Base-by-base conservation (phyloP, 2,113 vertebrate species). In the Podarcis cretensis region DNA sequence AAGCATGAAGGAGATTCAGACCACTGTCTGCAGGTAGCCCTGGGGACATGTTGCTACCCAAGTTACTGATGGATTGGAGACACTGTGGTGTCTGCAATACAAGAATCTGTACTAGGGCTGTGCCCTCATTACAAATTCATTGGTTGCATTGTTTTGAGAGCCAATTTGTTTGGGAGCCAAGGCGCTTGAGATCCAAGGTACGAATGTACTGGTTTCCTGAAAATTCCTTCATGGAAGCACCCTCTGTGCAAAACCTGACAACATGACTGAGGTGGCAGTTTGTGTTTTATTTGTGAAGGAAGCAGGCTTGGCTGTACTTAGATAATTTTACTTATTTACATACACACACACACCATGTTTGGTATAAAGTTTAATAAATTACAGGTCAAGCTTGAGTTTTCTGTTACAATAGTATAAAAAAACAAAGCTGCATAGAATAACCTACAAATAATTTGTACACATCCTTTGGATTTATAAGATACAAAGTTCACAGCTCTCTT, bases 381-480 rank as follows among this genome's bases (percentile, higher is more conserved):
- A 92, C 66, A 93, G 82, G 43, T 87, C 20, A 86, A 90, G 80
- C 35, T 87, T 71, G 57, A 86, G 21, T 27, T 91, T 91, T 90
- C 87, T 90, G 78, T 90, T 78, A 93, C 89, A 88, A 88, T 92
- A 93, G 88, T 96, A 94, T 96, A 94, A 92, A 95, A 96, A 96
- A 95, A 91, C 89, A 92, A 95, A 94, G 83, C 91, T 89, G 88
- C 88, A 93, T 94, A 94, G 73, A 93, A 93, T 87, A 89, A 87
- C 89, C 88, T 93, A 92, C 91, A 94, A 92, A 94, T 89, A 93
- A 73, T 93, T 94, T 95, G 75, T 0, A 87, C 78, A 71, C 5
- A 20, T 75, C 68, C 25, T 32, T 84, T 90, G 91, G n/a, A 48
- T 94, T 93, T 87, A 74, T 93, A 94, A 94, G 92, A 93, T 95